A percentile compares a stretch with the other conserved stretches of the same genome.
These are phyloP conservation scores for Drosophila sp. DNA, from an alignment of 1,140 invertebrate genomes.

Conservation along the genomic window DNA sequence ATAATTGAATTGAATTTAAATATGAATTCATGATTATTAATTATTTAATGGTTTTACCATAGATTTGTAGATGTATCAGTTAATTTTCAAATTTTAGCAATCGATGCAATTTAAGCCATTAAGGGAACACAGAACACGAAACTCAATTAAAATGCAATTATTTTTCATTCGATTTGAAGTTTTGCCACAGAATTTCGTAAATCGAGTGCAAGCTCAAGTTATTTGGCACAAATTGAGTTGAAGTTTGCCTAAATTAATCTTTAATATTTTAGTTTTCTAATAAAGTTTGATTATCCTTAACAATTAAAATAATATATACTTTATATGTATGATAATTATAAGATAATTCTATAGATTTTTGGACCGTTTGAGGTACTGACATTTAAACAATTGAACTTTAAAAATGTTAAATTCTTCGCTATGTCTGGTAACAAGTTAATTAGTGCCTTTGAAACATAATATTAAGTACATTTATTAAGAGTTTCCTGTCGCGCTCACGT, in stretches of 20 bases:
- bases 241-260: not conserved
- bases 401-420: not conserved
- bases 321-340: not conserved
- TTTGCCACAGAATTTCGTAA: slow-evolving; percentile 32
- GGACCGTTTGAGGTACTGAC: not conserved
- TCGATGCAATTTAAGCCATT: slow-evolving; percentile 19
- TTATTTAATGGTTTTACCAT: not conserved
- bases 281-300: no score
- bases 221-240: not conserved
- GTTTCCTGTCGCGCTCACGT: slow-evolving; percentile 33
- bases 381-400: not conserved
- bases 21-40: no score
- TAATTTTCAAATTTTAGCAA: not conserved
- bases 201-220: slow-evolving; percentile 46
- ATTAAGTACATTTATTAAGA: slow-evolving; percentile 19
- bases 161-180: slow-evolving; percentile 32
- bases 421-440: not conserved
- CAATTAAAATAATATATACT: no score
- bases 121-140: not conserved
- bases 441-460: slow-evolving; percentile 11
- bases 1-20: not conserved
- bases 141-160: slow-evolving; percentile 32
- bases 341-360: not conserved
- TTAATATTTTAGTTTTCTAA: not conserved
- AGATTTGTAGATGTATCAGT: not conserved